Evolutionary conservation across 1,140 invertebrate species (phyloP), one percentile per base, ranked within the genome.

Genomic region (Sesamia nonagrioides): DNA sequence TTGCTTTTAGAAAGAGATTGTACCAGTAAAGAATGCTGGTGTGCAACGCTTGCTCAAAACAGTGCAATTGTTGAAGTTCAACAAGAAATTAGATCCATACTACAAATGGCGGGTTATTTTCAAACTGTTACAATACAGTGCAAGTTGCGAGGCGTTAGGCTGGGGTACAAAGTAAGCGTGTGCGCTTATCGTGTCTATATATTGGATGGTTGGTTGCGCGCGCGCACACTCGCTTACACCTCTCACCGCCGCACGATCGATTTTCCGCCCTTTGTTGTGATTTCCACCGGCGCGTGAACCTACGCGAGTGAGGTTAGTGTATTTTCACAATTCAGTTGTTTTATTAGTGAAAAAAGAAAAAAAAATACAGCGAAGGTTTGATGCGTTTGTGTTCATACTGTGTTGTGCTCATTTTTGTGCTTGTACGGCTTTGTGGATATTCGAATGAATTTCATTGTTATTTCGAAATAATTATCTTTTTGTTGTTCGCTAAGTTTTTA

Each of bases 241-340:
- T 86, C 82, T 87, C 84, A 80, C 85, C 88, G 86, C 80, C 80
- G 87, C 81, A 84, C 88, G 84, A 85, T 87, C 87, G 88, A 85
- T 92, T 90, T 91, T 83, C 88, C 88, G 87, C 89, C 88, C 88
- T 89, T 89, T 48, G 15, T 48, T 89, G 84, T 85, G 58, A 77
- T 88, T 89, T 87, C 77, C 84, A 85, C 81, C 85, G 87, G 86
- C 87, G 89, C 89, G 89, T 82, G 87, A 85, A 79, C 89, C 85
- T 77, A 81, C 90, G 90, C 90, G 90, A 85, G 91, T 89, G 88
- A 91, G 91, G 88, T 90, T 90, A 91, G 91, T 91, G 87, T 71
- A 87, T 89, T 89, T 89, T 88, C 86, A 88, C 78, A 86, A 84
- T 84, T 84, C 72, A 74, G 84, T 84, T 77, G 45, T 76, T 27